Evolutionary conservation across 2,888 invertebrate genomes (phyloP).

Genomic region (Cerastoderma edule): DNA sequence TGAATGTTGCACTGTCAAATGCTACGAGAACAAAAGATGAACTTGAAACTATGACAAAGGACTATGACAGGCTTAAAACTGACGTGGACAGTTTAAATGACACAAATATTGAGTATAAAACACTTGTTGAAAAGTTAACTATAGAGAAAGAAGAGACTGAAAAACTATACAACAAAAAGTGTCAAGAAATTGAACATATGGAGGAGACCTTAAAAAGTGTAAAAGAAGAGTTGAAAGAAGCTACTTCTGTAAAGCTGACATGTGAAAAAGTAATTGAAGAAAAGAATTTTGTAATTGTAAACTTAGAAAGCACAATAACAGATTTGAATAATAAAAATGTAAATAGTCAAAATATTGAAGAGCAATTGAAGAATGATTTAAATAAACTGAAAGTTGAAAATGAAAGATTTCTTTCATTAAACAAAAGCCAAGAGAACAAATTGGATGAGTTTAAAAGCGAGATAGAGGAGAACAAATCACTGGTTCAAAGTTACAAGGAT

Average conservation of each 20-base stretch:
- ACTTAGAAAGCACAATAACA: neutral
- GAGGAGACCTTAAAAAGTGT: slow-evolving; percentile 33
- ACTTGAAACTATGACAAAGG: slow-evolving; percentile 27
- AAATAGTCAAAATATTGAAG: neutral
- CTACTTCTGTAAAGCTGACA: slow-evolving; percentile 12
- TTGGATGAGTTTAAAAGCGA: neutral
- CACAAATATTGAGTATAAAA: slow-evolving; percentile 17
- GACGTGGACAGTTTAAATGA: slow-evolving; percentile 18
- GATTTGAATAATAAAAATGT: neutral
- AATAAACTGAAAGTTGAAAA: neutral
- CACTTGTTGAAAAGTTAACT: slow-evolving; percentile 22
- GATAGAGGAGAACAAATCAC: neutral
- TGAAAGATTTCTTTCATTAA: neutral
- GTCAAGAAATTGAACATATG: slow-evolving; percentile 47
- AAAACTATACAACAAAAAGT: slow-evolving; percentile 43
- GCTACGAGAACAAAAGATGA: slow-evolving; percentile 21
- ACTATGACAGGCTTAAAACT: slow-evolving; percentile 15
- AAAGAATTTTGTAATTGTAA: neutral
- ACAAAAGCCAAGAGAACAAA: neutral
- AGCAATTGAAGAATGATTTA: neutral
- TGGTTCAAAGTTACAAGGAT: neutral
- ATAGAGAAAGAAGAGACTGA: slow-evolving; percentile 48
- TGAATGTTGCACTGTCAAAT: neutral
- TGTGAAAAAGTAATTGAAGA: slow-evolving; percentile 33
- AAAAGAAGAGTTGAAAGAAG: slow-evolving; percentile 23